Conservation (phyloP, 1,140 invertebrate genomes). For the Notospermus geniculatus region DNA sequence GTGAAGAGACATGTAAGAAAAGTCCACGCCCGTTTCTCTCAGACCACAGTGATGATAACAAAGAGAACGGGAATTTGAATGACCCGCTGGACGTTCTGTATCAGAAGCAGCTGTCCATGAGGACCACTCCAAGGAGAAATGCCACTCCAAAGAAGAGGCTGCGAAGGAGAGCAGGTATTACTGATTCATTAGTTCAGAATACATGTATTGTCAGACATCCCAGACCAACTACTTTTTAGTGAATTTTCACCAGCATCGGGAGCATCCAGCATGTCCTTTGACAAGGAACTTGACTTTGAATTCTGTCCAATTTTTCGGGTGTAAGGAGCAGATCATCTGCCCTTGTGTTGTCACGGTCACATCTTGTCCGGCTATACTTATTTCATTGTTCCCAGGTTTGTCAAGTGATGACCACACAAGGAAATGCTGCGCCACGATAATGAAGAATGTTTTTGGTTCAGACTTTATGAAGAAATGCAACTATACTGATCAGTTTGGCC, state of each 20-base stretch:
- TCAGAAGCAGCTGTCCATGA: slow-evolving; percentile 11
- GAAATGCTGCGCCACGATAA: slow-evolving; percentile 31
- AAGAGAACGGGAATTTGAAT: slow-evolving; percentile 14
- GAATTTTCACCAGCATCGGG: too few species aligned
- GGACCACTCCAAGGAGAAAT: slow-evolving; percentile 2
- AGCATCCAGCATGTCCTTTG: too few species aligned
- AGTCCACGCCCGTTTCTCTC: slow-evolving; percentile 1
- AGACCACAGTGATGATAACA: slow-evolving; percentile 12
- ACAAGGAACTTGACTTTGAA: too few species aligned
- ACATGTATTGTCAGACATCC: slow-evolving; percentile 3
- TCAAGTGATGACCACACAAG: slow-evolving; percentile 29
- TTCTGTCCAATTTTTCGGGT: too few species aligned
- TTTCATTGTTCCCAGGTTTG: slow-evolving; percentile 22
- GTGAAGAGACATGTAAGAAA: slow-evolving; percentile 22
- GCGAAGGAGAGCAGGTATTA: slow-evolving; percentile 30
- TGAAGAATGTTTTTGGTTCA: slow-evolving; percentile 23
- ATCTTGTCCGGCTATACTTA: neutral
- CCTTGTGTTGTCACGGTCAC: neutral
- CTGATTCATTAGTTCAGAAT: neutral
- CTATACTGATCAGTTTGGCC: slow-evolving; percentile 33
- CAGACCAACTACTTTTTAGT: neutral
- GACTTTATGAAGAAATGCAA: slow-evolving; percentile 7
- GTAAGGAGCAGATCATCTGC: too few species aligned
- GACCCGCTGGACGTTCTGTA: slow-evolving; percentile 16
- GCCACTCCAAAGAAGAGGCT: slow-evolving; percentile 27